Base-by-base conservation (phyloP, 2,888 invertebrate species). In the Nomada hirtipes region DNA sequence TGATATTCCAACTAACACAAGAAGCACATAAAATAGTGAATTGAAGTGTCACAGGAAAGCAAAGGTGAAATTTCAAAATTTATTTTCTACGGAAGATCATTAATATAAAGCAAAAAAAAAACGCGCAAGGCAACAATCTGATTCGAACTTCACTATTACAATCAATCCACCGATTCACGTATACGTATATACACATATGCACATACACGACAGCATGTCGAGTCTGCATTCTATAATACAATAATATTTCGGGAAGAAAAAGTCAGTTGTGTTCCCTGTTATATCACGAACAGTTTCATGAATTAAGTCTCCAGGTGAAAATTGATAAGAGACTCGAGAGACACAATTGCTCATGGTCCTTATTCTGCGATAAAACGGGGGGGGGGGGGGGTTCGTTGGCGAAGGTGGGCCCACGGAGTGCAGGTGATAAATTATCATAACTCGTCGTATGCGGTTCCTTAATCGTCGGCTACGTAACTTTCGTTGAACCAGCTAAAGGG, bases 381-480 rank as follows among this genome's bases (percentile, higher is more conserved):
- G 2, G 13, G 13, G 13, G 13, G 29, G 13, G 15, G 11, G 47
- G 2, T 20, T n/a, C 53, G 50, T 18, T 20, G 50, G 4, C 42
- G 74, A 53, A 29, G 59, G 20, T 72, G 73, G 83, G 79, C 65
- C 44, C 36, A 20, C 42, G 44, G 70, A 67, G 53, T 65, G 65
- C 50, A 64, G 36, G 69, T 84, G 70, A 86, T 83, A 85, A 88
- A 86, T 86, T 86, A 86, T 83, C 79, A 77, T 79, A 82, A 80
- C 71, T 79, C 75, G 86, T 77, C 76, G 75, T 83, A 61, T 53
- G 76, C 61, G 81, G n/a, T 73, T 83, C 85, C 77, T 88, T 86
- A 84, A 84, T 87, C 84, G 81, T 71, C 64, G 70, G 76, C 85
- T 84, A 79, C 87, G 84, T 88, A 88, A 88, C 81, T 75, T 47